phyloP scores from a whole-genome alignment of 2,113 vertebrate species.

The Tragulus kanchil region DNA sequence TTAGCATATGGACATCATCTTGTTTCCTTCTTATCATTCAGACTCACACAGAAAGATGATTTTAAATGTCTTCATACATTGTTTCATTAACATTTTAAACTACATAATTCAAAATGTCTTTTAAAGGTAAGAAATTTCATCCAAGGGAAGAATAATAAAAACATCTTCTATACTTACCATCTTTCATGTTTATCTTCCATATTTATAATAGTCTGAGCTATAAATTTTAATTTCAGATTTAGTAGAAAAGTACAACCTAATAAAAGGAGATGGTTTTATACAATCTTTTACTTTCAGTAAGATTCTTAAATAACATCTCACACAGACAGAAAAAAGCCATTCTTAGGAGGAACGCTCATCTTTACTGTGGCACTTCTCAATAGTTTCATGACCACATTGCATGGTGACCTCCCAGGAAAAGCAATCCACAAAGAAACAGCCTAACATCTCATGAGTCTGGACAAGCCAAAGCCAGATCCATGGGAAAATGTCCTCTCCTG shows the following conservation, averaged over 20 bases:
- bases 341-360: slow-evolving; percentile 13
- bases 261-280: neutral
- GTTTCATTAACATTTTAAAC: slow-evolving; percentile 6
- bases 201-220: slow-evolving; percentile 37
- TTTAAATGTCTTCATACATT: neutral
- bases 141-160: neutral
- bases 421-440: neutral
- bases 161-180: neutral
- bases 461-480: neutral
- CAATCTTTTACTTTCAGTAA: slow-evolving; percentile 34
- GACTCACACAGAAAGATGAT: neutral
- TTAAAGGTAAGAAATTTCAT: neutral
- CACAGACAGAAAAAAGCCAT: neutral
- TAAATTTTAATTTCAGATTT: neutral
- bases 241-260: neutral
- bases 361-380: neutral
- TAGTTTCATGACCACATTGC: neutral
- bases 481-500: neutral
- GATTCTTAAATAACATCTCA: neutral
- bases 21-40: slow-evolving; percentile 3
- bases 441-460: neutral
- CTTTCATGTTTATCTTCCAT: neutral
- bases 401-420: neutral
- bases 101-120: neutral
- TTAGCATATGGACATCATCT: neutral